phyloP scores from a whole-genome alignment of 2,888 invertebrate genomes.

The Apeira syringaria region DNA sequence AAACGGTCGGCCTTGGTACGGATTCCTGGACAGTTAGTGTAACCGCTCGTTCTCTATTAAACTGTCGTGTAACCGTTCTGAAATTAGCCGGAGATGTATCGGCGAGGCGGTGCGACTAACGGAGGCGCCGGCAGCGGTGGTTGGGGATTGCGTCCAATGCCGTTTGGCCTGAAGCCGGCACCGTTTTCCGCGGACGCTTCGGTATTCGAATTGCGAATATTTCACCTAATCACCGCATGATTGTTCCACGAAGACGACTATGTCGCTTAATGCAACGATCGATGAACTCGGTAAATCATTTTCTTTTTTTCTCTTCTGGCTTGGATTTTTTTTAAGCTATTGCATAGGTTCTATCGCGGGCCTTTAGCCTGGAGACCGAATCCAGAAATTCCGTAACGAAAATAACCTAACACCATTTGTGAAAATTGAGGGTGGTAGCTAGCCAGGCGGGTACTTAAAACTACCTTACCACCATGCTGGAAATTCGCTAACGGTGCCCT shows the following conservation, averaged over 20 bases:
- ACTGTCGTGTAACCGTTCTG: constrained; percentile 55
- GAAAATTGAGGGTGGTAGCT: too few relatives aligned
- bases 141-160: constrained; percentile 47
- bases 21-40: constrained; percentile 60
- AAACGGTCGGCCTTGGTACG: constrained; percentile 61
- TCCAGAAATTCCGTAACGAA: too few relatives aligned
- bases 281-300: not conserved
- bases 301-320: too few relatives aligned
- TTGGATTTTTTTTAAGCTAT: too few relatives aligned
- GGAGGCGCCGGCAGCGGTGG: constrained; percentile 25
- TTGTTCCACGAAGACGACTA: constrained; percentile 30
- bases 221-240: constrained; percentile 35
- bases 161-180: constrained; percentile 33
- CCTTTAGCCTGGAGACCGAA: too few relatives aligned
- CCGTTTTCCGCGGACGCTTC: constrained; percentile 35
- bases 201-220: constrained; percentile 31
- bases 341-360: too few relatives aligned
- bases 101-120: constrained; percentile 29
- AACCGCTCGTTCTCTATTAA: constrained; percentile 53
- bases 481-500: too few relatives aligned
- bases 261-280: constrained; percentile 4
- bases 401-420: too few relatives aligned
- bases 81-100: constrained; percentile 51
- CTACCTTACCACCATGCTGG: too few relatives aligned
- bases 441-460: too few relatives aligned